phyloP scores from a whole-genome alignment of 2,797 vertebrate genomes.

The Phoxinus dragarum region DNA sequence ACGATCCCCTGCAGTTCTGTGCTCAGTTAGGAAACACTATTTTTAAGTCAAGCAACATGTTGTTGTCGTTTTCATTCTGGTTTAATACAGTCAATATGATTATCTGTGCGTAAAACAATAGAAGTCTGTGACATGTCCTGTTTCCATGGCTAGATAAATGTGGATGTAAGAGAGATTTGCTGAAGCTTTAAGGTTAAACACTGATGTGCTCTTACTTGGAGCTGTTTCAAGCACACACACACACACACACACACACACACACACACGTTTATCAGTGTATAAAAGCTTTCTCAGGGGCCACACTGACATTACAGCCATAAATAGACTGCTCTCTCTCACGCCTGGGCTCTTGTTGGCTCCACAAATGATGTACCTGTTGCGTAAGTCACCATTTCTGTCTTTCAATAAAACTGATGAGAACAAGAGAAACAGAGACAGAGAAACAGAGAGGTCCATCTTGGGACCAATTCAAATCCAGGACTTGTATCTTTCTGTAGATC shows the following conservation, averaged over 20 bases:
- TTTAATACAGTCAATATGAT: background rate
- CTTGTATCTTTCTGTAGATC: background rate
- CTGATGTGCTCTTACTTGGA: conserved; percentile 1
- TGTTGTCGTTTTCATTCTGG: background rate
- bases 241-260: too few relatives aligned
- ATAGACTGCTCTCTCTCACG: conserved; percentile 35
- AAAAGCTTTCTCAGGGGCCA: conserved; percentile 30
- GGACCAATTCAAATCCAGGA: background rate
- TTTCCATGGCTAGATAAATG: background rate
- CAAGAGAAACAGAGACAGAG: background rate
- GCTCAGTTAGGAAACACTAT: background rate
- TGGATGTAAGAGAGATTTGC: conserved; percentile 5
- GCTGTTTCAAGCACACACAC: background rate
- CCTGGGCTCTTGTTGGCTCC: conserved; percentile 13
- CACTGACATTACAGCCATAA: conserved; percentile 38
- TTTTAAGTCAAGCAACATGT: background rate
- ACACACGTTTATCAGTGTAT: conserved; percentile 25
- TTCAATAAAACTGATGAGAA: conserved; percentile 11
- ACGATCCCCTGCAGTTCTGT: background rate
- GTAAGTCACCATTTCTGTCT: background rate
- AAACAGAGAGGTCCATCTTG: background rate
- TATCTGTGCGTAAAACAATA: background rate
- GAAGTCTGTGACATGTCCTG: background rate
- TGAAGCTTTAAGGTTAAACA: conserved; percentile 26
- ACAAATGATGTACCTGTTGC: conserved; percentile 43